A percentile compares a stretch with the other conserved stretches of the same genome.
Evolutionary conservation across 2,797 vertebrate genomes (phyloP).

Genomic region (Thalassophryne amazonica): DNA sequence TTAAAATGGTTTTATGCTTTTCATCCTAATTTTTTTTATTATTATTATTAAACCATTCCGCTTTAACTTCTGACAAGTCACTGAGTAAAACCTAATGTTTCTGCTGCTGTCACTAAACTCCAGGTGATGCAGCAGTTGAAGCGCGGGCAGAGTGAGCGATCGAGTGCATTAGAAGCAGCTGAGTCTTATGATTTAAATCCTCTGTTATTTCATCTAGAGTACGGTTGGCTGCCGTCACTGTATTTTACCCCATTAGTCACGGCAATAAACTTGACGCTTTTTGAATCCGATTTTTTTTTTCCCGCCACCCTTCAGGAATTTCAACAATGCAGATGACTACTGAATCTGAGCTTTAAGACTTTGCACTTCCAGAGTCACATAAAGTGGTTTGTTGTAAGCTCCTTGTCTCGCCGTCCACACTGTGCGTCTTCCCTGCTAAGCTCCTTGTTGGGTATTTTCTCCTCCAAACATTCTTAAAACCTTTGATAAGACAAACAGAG

Average conservation of each 20-base stretch:
- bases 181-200: constrained; percentile 1
- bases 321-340: constrained; percentile 17
- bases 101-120: constrained; percentile 7
- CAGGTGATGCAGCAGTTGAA: constrained; percentile 28
- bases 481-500: too few relatives aligned
- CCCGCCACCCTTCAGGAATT: not conserved
- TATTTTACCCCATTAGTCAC: not conserved
- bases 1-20: not conserved
- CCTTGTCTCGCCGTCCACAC: constrained; percentile 17
- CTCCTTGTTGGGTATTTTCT: too few relatives aligned
- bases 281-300: constrained; percentile 3
- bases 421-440: constrained; percentile 45
- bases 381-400: constrained; percentile 38
- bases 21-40: constrained; percentile 15
- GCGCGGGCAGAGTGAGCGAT: not conserved
- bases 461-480: too few relatives aligned
- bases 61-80: constrained; percentile 32
- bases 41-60: constrained; percentile 24
- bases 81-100: constrained; percentile 11
- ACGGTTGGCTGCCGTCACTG: not conserved
- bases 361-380: constrained; percentile 26
- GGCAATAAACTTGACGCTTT: constrained; percentile 13
- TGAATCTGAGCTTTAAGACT: not conserved
- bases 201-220: not conserved
- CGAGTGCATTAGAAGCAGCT: constrained; percentile 3